These are phyloP conservation scores for Microcebus griseorufus DNA, from an alignment of 2,113 vertebrate species.

Conservation along the genomic window DNA sequence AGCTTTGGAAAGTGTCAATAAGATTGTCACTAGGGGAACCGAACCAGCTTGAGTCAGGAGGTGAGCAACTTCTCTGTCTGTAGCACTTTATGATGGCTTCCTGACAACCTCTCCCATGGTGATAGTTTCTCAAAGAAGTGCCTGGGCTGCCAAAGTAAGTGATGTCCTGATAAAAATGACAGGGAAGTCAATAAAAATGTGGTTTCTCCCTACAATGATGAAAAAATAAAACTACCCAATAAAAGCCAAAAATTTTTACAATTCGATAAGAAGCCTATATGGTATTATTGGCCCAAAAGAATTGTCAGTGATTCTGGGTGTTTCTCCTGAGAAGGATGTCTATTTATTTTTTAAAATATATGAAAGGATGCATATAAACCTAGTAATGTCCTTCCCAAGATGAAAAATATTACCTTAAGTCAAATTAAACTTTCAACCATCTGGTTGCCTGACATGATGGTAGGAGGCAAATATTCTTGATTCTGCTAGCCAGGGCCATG, in stretches of 20 bases:
- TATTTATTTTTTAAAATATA: background rate
- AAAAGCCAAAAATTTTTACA: background rate
- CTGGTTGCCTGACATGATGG: constrained; percentile 17
- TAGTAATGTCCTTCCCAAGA: background rate
- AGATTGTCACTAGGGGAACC: background rate
- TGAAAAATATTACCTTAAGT: background rate
- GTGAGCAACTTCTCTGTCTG: background rate
- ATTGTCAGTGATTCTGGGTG: background rate
- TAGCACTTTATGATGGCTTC: background rate
- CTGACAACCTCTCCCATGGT: background rate
- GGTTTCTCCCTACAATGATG: background rate
- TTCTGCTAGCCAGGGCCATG: constrained; percentile 7
- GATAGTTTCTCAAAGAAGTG: background rate
- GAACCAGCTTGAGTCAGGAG: background rate
- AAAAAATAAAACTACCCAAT: background rate
- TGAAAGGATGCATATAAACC: background rate
- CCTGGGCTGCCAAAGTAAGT: background rate
- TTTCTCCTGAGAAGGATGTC: constrained; percentile 4
- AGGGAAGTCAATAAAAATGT: background rate
- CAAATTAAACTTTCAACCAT: constrained; percentile 18
- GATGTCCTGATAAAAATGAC: background rate
- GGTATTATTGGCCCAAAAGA: background rate
- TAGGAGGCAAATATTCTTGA: constrained; percentile 38
- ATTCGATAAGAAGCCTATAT: background rate
- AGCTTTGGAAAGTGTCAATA: background rate